Evolutionary conservation across 1,140 invertebrate genomes (phyloP).

Genomic region (Drosophila melanica): DNA sequence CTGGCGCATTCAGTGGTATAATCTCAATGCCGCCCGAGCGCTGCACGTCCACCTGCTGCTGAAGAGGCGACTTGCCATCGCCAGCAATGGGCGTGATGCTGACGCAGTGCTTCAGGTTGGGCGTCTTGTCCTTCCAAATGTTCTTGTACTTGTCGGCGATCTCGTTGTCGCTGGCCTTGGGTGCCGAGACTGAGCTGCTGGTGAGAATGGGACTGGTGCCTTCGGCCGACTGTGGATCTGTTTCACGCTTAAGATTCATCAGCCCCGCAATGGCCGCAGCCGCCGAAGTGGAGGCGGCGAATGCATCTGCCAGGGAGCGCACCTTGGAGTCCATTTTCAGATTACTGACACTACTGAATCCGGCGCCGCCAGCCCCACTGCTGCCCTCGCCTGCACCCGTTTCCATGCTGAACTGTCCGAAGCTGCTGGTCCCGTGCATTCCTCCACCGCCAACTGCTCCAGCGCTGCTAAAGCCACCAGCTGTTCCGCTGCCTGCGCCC

Average conservation of each 20-base stretch:
- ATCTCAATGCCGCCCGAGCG: conserved; percentile 84
- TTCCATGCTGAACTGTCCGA: conserved; percentile 64
- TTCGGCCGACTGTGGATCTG: conserved; percentile 53
- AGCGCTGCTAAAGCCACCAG: conserved; percentile 47
- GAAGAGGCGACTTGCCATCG: conserved; percentile 46
- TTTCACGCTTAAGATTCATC: conserved; percentile 68
- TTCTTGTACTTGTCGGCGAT: conserved; percentile 82
- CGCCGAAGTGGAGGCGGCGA: conserved; percentile 67
- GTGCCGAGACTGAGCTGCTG: conserved; percentile 1
- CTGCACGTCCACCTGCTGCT: conserved; percentile 63
- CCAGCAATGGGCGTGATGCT: conserved; percentile 76
- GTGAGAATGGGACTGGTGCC: background rate
- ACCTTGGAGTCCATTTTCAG: conserved; percentile 65
- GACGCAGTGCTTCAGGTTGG: conserved; percentile 71
- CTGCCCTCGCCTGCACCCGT: conserved; percentile 17
- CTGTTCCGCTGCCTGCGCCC: conserved; percentile 83
- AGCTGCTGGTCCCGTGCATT: conserved; percentile 30
- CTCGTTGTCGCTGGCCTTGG: conserved; percentile 63
- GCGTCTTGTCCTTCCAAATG: conserved; percentile 82
- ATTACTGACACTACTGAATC: conserved; percentile 53
- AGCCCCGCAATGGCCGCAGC: conserved; percentile 67
- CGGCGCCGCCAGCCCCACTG: conserved; percentile 34
- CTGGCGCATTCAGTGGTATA: conserved; percentile 85
- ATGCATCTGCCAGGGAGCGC: conserved; percentile 64
- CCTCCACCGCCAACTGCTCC: conserved; percentile 18